A percentile compares a stretch with the other conserved stretches of the same genome.
Evolutionary conservation across 2,797 vertebrate genomes (phyloP).

Genomic region (Sandelia bainsii): DNA sequence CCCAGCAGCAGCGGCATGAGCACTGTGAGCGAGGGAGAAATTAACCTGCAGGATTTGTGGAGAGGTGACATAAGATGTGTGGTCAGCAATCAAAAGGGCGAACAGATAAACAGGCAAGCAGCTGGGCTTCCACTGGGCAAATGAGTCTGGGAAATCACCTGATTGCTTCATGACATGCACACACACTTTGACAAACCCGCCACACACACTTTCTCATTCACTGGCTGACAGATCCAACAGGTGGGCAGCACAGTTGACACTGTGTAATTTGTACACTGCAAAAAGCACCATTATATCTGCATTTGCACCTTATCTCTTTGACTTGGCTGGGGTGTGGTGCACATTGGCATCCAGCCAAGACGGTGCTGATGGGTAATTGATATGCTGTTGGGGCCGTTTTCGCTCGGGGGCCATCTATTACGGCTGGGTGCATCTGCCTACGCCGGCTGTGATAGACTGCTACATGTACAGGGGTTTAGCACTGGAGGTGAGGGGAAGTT

Average conservation of each 20-base stretch:
- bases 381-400: conserved; percentile 82
- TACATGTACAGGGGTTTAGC: conserved; percentile 72
- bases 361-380: conserved; percentile 83
- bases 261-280: conserved; percentile 65
- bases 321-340: conserved; percentile 59
- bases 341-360: conserved; percentile 65
- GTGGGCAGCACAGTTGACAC: conserved; percentile 64
- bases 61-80: conserved; percentile 72
- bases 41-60: conserved; percentile 70
- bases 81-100: conserved; percentile 73
- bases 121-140: conserved; percentile 69
- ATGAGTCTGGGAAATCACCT: conserved; percentile 68
- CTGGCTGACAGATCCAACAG: conserved; percentile 65
- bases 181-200: conserved; percentile 29
- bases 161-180: conserved; percentile 45
- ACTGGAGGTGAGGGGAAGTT: conserved; percentile 58
- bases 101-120: conserved; percentile 73
- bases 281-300: conserved; percentile 70
- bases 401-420: conserved; percentile 78
- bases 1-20: conserved; percentile 32
- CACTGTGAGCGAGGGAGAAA: conserved; percentile 50
- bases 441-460: conserved; percentile 77
- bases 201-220: conserved; percentile 35
- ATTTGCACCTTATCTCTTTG: conserved; percentile 72
- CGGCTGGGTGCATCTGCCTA: conserved; percentile 65